These are phyloP conservation scores for Artibeus jamaicensis DNA, from an alignment of 2,797 vertebrate genomes.

Conservation along the genomic window DNA sequence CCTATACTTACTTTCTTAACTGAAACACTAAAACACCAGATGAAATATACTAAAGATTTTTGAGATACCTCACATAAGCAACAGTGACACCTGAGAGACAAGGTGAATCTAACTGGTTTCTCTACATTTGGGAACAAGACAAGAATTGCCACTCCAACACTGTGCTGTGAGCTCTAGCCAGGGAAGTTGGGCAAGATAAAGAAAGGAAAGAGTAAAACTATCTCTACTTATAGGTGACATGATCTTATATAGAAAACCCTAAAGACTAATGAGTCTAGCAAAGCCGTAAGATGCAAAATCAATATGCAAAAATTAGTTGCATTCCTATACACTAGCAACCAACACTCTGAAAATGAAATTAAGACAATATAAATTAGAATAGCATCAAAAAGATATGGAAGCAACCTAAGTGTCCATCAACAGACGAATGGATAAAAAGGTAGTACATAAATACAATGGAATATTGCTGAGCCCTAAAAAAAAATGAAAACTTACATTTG, in stretches of 20 bases:
- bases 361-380: background rate
- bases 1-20: background rate
- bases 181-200: background rate
- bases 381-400: background rate
- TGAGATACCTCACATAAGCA: background rate
- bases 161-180: background rate
- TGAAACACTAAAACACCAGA: background rate
- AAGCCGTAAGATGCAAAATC: background rate
- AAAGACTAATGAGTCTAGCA: background rate
- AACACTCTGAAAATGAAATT: background rate
- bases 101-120: background rate
- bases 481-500: background rate
- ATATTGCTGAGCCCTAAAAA: background rate
- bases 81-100: background rate
- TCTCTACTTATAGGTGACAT: background rate
- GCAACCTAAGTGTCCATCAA: background rate
- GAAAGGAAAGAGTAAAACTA: background rate
- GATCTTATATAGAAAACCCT: background rate
- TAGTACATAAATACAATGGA: background rate
- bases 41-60: background rate
- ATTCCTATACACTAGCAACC: background rate
- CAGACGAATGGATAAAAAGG: background rate
- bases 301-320: background rate
- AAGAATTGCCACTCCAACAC: background rate
- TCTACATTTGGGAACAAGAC: background rate